Evolutionary conservation across 1,140 invertebrate genomes (phyloP).

Genomic region (Drosophila equinoxialis): DNA sequence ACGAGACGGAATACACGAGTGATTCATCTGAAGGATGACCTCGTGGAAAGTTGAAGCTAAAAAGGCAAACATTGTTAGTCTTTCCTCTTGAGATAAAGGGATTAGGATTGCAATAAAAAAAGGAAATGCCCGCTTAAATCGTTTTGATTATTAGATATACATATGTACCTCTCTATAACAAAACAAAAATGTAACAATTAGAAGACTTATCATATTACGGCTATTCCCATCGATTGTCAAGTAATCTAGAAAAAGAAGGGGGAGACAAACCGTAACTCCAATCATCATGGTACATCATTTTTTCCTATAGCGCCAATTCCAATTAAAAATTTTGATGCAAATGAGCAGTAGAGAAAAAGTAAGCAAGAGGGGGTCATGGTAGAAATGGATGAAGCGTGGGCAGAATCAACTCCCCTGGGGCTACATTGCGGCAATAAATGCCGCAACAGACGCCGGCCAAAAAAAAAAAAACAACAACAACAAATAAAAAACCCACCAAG

Average conservation of each 20-base stretch:
- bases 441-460: conserved; percentile 60
- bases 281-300: background rate
- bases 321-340: conserved; percentile 80
- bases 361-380: conserved; percentile 15
- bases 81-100: background rate
- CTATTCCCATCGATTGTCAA: conserved; percentile 23
- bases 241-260: conserved; percentile 1
- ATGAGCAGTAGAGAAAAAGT: conserved; percentile 49
- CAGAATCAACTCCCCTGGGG: conserved; percentile 54
- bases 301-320: conserved; percentile 54
- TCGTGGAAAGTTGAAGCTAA: background rate
- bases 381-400: background rate
- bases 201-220: conserved; percentile 26
- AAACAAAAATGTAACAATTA: conserved; percentile 11
- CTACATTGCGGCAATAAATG: conserved; percentile 73
- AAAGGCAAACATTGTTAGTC: background rate
- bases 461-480: conserved; percentile 3
- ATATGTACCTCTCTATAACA: too few relatives aligned
- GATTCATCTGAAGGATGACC: background rate
- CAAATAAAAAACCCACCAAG: conserved; percentile 22
- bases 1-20: background rate
- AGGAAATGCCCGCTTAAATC: background rate
- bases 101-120: background rate
- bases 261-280: background rate
- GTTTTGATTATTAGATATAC: background rate